Base-by-base conservation (phyloP, 2,888 invertebrate species). In the Aleiodes leptofemur region DNA sequence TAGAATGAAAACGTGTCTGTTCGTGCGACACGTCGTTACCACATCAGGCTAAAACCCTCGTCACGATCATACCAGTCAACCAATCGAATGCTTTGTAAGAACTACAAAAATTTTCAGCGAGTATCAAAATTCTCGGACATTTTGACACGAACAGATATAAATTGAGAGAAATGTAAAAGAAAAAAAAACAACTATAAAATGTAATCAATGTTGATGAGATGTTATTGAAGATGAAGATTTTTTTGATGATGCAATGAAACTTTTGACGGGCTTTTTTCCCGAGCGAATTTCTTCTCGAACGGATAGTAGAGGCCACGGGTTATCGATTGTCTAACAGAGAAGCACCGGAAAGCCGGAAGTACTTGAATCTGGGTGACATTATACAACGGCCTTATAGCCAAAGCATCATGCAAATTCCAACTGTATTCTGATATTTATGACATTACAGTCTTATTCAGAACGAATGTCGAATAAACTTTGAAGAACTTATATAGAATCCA, bases 311-410 rank as follows among this genome's bases (percentile, higher is more conserved):
- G 74, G 72, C 69, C 74, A 66, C 59, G 78, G 50, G 72, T 74
- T 78, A 78, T 78, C 78, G 76, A 78, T 78, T 78, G 71, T 51
- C 73, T 59, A 64, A 59, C 69, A 53, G 57, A 73, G 78, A 77
- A 76, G 73, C 74, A 64, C 77, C 77, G 76, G 76, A 70, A 76
- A 77, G 59, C 78, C 78, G 76, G 77, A 78, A 76, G 75, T 74
- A 55, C 71, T 48, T 74, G 71, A 78, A 76, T 76, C 76, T 75
- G 75, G 64, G 71, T 69, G 70, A 74, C 68, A 76, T 78, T 72
- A 74, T 72, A 72, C 73, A 72, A 72, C 69, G 74, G 72, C 69
- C 78, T 74, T 76, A 78, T 78, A 72, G 72, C 77, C 61, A 72
- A 43, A 8, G 43, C 14, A 73, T 72, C 73, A 74, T 64, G 74